Evolutionary conservation across 1,140 invertebrate species (phyloP), one percentile per base, ranked within the genome.

Genomic region (Meteorus sp.): DNA sequence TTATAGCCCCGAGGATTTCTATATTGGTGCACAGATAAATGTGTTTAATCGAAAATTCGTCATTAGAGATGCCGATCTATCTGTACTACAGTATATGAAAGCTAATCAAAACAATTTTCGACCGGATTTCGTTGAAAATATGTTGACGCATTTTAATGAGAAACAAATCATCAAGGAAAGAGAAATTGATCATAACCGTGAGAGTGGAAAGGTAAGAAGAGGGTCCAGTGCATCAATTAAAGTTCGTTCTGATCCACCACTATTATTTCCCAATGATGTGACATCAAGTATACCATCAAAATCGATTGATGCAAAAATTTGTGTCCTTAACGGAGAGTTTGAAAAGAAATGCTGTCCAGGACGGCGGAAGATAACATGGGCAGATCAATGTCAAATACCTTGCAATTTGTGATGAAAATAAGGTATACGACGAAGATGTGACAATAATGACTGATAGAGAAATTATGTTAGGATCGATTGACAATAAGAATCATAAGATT

Each of bases 81-180:
- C 82, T 64, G 87, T 89, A 1, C 88, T 87, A 67, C 79, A 85
- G 9, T 90, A 89, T 64, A 86, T 89, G 78, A 79, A 84, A 64
- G 82, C 82, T n/a, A 88, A 89, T 71, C 78, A 82, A 1, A 82
- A 86, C 1, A 88, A 89, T 70, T 90, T 90, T 73, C 77, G 82
- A 4, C 80, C 79, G 17, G 80, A 86, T 56, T 74, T 87, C 1
- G 81, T 84, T 7, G 79, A 86, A 50, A 86, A 84, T 64, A 80
- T 89, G 20, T 76, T 82, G 27, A 82, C 85, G 64, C 84, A 88
- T 68, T 84, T 88, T 73, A 76, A 83, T 19, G 85, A 61, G 2
- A 51, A 41, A 11, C 11, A 29, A 25, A 51, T 33, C 15, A 43
- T 44, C 35, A 17, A 41, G 41, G 15, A 9, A 6, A 8, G 25